Evolutionary conservation across 2,888 invertebrate species (phyloP).

Genomic region (Seladonia tumulorum): DNA sequence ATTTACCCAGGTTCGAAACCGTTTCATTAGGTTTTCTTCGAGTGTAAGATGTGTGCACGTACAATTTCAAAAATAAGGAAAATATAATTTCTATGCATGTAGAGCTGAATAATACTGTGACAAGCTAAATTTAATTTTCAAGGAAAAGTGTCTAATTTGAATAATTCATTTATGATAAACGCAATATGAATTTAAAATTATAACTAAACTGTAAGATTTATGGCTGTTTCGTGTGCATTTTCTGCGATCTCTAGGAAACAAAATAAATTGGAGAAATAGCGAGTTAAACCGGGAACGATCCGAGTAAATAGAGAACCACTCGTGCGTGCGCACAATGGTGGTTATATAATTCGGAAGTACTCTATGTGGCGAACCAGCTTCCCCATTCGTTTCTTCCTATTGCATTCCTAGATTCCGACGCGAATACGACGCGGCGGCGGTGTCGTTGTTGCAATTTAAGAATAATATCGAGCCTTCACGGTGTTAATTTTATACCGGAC

Average conservation of each 20-base stretch:
- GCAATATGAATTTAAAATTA: too few relatives aligned
- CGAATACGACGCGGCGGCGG: neutral
- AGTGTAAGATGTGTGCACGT: too few relatives aligned
- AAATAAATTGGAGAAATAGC: neutral
- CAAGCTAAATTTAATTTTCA: too few relatives aligned
- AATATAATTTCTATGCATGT: too few relatives aligned
- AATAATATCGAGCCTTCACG: conserved; percentile 32
- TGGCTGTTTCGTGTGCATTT: too few relatives aligned
- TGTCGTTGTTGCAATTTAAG: conserved; percentile 18
- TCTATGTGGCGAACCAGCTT: neutral
- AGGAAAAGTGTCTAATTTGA: too few relatives aligned
- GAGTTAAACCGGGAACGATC: neutral
- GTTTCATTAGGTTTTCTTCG: neutral
- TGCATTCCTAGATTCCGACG: neutral
- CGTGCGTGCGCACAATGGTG: neutral
- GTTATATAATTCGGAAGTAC: neutral
- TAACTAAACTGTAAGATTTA: too few relatives aligned
- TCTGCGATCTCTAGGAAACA: neutral
- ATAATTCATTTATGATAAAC: too few relatives aligned
- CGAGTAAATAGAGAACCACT: neutral
- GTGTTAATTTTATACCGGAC: conserved; percentile 39
- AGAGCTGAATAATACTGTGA: too few relatives aligned
- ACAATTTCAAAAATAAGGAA: too few relatives aligned
- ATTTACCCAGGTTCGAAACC: neutral
- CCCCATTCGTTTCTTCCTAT: neutral